Conservation (phyloP, 2,113 vertebrate genomes). For the Thomomys bottae region DNA sequence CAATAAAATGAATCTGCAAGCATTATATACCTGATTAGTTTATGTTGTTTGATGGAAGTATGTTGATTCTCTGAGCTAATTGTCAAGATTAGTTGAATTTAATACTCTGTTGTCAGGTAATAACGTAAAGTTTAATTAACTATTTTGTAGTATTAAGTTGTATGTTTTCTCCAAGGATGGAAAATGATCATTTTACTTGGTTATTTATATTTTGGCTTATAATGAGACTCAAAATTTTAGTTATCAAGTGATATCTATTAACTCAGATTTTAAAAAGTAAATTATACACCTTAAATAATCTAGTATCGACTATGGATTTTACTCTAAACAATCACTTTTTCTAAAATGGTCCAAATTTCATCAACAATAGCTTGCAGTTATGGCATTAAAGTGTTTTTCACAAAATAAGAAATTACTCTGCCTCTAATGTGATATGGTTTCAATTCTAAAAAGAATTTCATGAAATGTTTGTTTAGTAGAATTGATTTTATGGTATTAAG, state of each 20-base stretch:
- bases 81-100: slow-evolving; percentile 29
- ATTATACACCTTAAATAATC: not conserved
- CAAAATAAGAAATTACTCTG: slow-evolving; percentile 73
- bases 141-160: not conserved
- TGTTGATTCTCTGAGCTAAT: slow-evolving; percentile 26
- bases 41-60: slow-evolving; percentile 22
- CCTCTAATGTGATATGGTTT: slow-evolving; percentile 72
- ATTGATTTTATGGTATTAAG: slow-evolving; percentile 76
- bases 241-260: slow-evolving; percentile 36
- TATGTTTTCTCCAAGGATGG: not conserved
- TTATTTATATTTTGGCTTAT: not conserved
- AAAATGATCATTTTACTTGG: not conserved
- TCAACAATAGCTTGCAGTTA: slow-evolving; percentile 64
- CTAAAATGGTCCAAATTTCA: not conserved
- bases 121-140: slow-evolving; percentile 2
- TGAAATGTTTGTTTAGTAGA: slow-evolving; percentile 73
- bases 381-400: slow-evolving; percentile 70
- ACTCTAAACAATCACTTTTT: slow-evolving; percentile 57
- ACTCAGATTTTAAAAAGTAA: not conserved
- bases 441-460: slow-evolving; percentile 79
- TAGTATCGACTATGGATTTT: not conserved
- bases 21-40: slow-evolving; percentile 44
- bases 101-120: slow-evolving; percentile 27
- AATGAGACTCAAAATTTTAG: not conserved
- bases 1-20: slow-evolving; percentile 16